A percentile compares a stretch with the other conserved stretches of the same genome.
Evolutionary conservation across 2,113 vertebrate genomes (phyloP).

Genomic region (Misgurnus anguillicaudatus): DNA sequence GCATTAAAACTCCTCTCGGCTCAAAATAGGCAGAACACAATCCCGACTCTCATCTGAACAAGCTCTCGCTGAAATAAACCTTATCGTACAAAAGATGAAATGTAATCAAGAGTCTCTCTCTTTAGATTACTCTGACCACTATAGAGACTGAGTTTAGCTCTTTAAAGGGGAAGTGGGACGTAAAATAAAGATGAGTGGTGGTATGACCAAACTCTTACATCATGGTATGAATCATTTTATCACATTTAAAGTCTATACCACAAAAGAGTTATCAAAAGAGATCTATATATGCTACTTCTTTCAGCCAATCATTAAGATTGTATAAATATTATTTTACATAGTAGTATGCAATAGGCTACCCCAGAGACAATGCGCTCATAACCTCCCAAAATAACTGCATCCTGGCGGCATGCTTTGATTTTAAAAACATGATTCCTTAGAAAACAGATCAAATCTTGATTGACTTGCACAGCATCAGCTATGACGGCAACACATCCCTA

Average conservation of each 20-base stretch:
- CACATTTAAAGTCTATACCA: neutral
- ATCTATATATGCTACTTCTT: too few relatives aligned
- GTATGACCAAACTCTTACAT: neutral
- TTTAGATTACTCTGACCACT: neutral
- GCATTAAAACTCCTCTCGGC: neutral
- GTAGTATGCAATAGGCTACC: too few relatives aligned
- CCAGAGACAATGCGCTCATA: too few relatives aligned
- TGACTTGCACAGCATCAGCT: neutral
- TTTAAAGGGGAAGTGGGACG: neutral
- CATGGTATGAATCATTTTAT: neutral
- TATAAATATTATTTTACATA: too few relatives aligned
- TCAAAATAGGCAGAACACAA: conserved; percentile 19
- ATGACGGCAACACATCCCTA: neutral
- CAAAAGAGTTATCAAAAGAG: neutral
- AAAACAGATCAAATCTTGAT: neutral
- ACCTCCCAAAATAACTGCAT: too few relatives aligned
- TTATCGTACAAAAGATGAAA: neutral
- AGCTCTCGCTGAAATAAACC: neutral
- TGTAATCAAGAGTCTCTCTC: neutral
- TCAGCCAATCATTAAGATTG: too few relatives aligned
- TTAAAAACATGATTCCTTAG: too few relatives aligned
- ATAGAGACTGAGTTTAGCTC: neutral
- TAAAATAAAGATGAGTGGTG: neutral
- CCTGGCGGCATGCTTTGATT: too few relatives aligned
- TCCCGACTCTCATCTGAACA: conserved; percentile 1